Percentiles rank a stretch among this genome's conserved stretches.
Conservation (phyloP, 2,888 invertebrate genomes). For the Diaperis boleti region DNA sequence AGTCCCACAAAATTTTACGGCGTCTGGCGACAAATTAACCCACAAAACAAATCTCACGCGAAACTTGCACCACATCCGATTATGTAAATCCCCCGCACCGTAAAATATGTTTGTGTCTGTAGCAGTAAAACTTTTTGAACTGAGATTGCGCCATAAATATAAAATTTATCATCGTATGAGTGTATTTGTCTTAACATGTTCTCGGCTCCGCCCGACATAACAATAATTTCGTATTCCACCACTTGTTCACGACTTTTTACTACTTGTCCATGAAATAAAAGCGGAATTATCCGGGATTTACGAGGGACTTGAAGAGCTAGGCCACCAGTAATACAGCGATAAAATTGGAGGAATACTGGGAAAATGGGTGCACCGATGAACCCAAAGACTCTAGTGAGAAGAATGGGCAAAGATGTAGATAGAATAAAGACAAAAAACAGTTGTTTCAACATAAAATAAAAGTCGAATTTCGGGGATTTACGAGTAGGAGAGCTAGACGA, state of each 20-base stretch:
- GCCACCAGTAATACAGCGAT: conserved; percentile 6
- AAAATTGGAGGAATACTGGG: background rate
- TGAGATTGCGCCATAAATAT: conserved; percentile 21
- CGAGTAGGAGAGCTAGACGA: too few species aligned
- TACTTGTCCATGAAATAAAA: conserved; percentile 1
- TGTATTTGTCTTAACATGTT: conserved; percentile 20
- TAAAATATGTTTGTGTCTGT: conserved; percentile 28
- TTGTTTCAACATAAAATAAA: too few species aligned
- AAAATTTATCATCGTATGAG: conserved; percentile 21
- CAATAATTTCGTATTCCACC: background rate
- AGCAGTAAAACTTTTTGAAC: conserved; percentile 17
- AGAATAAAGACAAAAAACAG: too few species aligned
- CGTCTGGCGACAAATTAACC: too few species aligned
- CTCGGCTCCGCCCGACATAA: conserved; percentile 3
- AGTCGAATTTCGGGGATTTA: too few species aligned
- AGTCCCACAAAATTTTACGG: too few species aligned
- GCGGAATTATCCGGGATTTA: background rate
- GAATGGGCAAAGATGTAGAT: too few species aligned
- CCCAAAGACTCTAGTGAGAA: too few species aligned
- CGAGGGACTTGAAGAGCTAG: background rate
- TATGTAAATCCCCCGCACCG: conserved; percentile 11
- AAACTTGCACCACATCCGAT: background rate
- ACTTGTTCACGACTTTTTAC: conserved; percentile 9
- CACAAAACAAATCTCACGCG: background rate
- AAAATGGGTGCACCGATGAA: background rate